Percentiles rank a stretch among this genome's conserved stretches.
Conservation (phyloP, 2,888 invertebrate species). For the Margaritifera margaritifera region DNA sequence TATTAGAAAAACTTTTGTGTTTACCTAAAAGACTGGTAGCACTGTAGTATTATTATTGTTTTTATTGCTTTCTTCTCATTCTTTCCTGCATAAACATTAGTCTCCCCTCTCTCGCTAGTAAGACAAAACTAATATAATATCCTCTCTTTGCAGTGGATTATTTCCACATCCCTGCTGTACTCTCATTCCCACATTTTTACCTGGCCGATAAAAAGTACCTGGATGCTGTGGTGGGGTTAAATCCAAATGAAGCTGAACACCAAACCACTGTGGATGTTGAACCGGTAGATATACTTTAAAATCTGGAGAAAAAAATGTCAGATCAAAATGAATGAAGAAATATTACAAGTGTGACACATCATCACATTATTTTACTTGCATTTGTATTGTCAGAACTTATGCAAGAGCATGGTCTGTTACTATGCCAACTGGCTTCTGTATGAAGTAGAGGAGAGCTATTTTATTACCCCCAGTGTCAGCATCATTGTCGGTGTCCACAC, state of each 20-base stretch:
- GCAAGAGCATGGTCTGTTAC: no score
- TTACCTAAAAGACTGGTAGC: not conserved
- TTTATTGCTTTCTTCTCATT: not conserved
- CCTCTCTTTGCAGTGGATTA: slow-evolving; percentile 49
- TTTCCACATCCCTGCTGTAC: slow-evolving; percentile 58
- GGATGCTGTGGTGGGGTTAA: slow-evolving; percentile 52
- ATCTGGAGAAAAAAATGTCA: no score
- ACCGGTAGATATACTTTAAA: slow-evolving; percentile 51
- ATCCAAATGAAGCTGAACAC: slow-evolving; percentile 54
- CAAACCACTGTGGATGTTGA: slow-evolving; percentile 59
- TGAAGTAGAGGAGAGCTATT: no score
- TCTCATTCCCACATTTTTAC: slow-evolving; percentile 68
- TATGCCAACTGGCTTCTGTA: no score
- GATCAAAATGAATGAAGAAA: no score
- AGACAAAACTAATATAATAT: not conserved
- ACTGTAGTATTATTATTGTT: no score
- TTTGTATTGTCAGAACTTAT: no score
- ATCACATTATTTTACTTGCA: no score
- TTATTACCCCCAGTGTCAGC: no score
- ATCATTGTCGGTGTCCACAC: no score
- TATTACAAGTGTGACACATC: no score
- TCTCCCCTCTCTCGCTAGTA: not conserved
- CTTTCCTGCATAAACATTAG: not conserved
- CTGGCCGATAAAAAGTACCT: slow-evolving; percentile 50
- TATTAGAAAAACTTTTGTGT: no score